These are phyloP conservation scores for Bagarius yarrelli DNA, from an alignment of 2,113 vertebrate genomes.

Conservation along the genomic window DNA sequence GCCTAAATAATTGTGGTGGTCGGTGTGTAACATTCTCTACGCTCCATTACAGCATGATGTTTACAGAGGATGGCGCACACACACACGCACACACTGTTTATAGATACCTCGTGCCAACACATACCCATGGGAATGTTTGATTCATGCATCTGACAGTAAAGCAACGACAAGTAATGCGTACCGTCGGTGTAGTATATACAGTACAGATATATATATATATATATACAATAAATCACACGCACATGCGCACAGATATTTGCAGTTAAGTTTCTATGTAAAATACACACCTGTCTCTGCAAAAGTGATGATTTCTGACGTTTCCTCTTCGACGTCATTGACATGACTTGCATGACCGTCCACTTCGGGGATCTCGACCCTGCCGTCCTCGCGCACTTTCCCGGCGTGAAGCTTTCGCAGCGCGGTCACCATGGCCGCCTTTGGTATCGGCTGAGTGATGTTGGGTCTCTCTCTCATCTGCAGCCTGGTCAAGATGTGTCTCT, in stretches of 20 bases:
- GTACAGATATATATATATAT: too few relatives aligned
- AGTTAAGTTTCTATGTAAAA: not conserved
- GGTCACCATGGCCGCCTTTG: slow-evolving; percentile 93
- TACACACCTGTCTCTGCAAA: slow-evolving; percentile 95
- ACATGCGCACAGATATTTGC: not conserved
- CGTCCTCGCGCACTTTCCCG: slow-evolving; percentile 91
- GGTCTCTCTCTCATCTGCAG: slow-evolving; percentile 93
- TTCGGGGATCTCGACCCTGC: slow-evolving; percentile 91
- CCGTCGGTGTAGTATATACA: not conserved
- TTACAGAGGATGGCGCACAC: slow-evolving; percentile 14
- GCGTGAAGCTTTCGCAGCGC: slow-evolving; percentile 95
- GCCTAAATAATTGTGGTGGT: slow-evolving; percentile 5
- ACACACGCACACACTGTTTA: slow-evolving; percentile 21
- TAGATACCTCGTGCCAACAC: slow-evolving; percentile 24
- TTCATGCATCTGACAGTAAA: slow-evolving; percentile 17
- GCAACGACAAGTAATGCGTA: not conserved
- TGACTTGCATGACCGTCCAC: slow-evolving; percentile 82
- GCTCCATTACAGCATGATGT: slow-evolving; percentile 3
- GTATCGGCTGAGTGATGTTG: slow-evolving; percentile 94
- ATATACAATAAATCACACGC: not conserved
- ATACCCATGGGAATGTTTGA: slow-evolving; percentile 18
- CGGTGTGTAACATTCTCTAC: slow-evolving; percentile 10
- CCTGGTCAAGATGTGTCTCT: slow-evolving; percentile 93
- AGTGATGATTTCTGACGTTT: slow-evolving; percentile 98
- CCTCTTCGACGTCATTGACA: slow-evolving; percentile 76